Evolutionary conservation across 2,888 invertebrate genomes (phyloP).

Genomic region (Gonocerus acuteangulatus): DNA sequence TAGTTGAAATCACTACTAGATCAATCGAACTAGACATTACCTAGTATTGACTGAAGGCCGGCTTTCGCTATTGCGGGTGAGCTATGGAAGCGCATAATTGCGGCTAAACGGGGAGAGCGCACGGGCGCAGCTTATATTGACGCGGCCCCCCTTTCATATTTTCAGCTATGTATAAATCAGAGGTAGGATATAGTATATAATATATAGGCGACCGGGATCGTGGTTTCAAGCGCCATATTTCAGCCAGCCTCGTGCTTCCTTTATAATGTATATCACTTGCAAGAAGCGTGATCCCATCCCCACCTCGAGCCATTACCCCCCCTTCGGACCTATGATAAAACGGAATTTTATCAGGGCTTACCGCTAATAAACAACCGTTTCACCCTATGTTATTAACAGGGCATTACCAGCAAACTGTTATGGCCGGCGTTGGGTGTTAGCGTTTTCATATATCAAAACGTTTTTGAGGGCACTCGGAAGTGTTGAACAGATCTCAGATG

Average conservation of each 20-base stretch:
- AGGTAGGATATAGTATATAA: constrained; percentile 31
- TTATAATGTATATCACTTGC: constrained; percentile 36
- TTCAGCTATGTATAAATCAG: constrained; percentile 34
- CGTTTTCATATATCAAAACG: background rate
- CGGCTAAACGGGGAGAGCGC: constrained; percentile 2
- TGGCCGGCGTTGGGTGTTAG: background rate
- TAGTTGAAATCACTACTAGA: too few species aligned
- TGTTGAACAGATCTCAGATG: background rate
- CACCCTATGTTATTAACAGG: constrained; percentile 16
- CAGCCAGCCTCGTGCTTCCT: constrained; percentile 33
- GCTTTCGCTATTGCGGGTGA: constrained; percentile 5
- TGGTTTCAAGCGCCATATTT: constrained; percentile 31
- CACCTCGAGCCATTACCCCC: constrained; percentile 19
- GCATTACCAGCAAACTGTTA: constrained; percentile 4
- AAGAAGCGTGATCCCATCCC: constrained; percentile 30
- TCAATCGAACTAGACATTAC: too few species aligned
- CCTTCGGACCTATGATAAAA: constrained; percentile 17
- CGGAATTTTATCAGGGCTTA: constrained; percentile 10
- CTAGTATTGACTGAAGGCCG: too few species aligned
- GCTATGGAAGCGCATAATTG: constrained; percentile 7
- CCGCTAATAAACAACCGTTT: constrained; percentile 11
- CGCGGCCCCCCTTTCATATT: constrained; percentile 33
- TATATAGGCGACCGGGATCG: constrained; percentile 33
- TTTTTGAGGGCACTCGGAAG: background rate
- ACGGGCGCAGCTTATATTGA: constrained; percentile 24